Evolutionary conservation across 1,140 invertebrate species (phyloP).

Genomic region (Rhynchophorus ferrugineus): DNA sequence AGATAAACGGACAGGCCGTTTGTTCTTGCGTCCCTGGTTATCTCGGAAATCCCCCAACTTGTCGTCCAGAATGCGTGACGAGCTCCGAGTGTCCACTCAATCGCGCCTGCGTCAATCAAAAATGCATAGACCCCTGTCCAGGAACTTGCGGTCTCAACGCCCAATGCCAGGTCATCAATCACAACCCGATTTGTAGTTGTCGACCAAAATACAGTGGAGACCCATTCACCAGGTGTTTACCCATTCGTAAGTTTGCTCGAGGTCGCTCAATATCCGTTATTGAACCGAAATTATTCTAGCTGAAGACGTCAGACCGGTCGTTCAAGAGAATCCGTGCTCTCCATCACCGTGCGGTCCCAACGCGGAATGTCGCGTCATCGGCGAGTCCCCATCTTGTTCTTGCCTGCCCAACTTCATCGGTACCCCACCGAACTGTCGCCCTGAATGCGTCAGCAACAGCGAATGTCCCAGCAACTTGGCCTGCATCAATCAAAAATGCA

Average conservation of each 20-base stretch:
- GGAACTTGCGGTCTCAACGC: conserved; percentile 53
- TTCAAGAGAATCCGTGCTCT: too few species aligned
- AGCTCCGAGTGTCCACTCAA: conserved; percentile 58
- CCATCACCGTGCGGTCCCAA: too few species aligned
- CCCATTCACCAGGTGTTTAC: conserved; percentile 55
- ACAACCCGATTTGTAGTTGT: conserved; percentile 57
- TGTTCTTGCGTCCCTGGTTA: conserved; percentile 60
- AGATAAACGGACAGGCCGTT: conserved; percentile 48
- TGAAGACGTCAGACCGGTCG: too few species aligned
- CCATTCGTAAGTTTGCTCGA: conserved; percentile 49
- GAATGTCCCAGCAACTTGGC: conserved; percentile 55
- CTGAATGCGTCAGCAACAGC: conserved; percentile 58
- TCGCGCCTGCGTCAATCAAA: conserved; percentile 60
- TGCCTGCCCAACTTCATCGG: conserved; percentile 60
- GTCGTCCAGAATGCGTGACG: conserved; percentile 58
- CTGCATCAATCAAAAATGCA: conserved; percentile 62
- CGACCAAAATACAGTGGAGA: conserved; percentile 50
- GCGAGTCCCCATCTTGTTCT: conserved; percentile 54
- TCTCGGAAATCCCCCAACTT: conserved; percentile 58
- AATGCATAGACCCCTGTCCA: conserved; percentile 64
- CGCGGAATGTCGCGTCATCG: conserved; percentile 54
- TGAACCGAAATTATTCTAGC: too few species aligned
- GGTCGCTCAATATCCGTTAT: too few species aligned
- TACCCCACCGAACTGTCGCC: conserved; percentile 57
- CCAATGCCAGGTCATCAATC: conserved; percentile 48